Base-by-base conservation (phyloP, 2,888 invertebrate genomes). In the Thecocarcelia acutangulata region DNA sequence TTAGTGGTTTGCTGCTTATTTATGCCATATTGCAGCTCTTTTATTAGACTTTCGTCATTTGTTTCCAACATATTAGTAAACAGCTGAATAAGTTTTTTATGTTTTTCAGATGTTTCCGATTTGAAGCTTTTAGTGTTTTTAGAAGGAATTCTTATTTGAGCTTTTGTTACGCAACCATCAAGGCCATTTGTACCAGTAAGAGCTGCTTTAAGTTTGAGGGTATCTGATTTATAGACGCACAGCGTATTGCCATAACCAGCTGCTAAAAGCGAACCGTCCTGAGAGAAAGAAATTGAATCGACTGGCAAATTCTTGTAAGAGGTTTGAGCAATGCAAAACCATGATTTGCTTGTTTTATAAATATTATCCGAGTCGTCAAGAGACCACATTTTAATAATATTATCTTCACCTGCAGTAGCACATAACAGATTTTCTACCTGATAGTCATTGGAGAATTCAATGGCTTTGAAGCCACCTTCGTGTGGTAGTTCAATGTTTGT, bases 401-500 rank as follows among this genome's bases (percentile, higher is more conserved):
- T 92, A 88, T 96, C 96, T 54, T 90, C 89, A 13, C 95, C 94
- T 40, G 93, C 92, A 0, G 95, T 94, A 8, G 94, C 93, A 66
- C 93, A 93, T 82, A 92, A 88, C 42, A 92, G 87, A 77, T 92
- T 91, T 1, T 91, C 89, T 21, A 90, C 88, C 37, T 89, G 87
- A 9, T 94, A 93, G 85, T 93, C 92, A 82, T 85, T 90, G 2
- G 91, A 91, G 87, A 96, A 95, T 84, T 91, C 89, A 12, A 96
- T 88, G 21, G 92, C 91, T 74, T 91, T 92, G 9, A 96, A 91
- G 12, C 92, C 92, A 28, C 91, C 90, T 66, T 94, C 93, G 87
- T 96, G 96, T 0, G 96, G 95, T 85, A 93, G 90, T 86, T 95
- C 94, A n/a, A 96, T 92, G 13, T 92, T 93, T 0, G 96, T 96